phyloP scores from a whole-genome alignment of 2,113 vertebrate species.

The Hemiprocne comata region DNA sequence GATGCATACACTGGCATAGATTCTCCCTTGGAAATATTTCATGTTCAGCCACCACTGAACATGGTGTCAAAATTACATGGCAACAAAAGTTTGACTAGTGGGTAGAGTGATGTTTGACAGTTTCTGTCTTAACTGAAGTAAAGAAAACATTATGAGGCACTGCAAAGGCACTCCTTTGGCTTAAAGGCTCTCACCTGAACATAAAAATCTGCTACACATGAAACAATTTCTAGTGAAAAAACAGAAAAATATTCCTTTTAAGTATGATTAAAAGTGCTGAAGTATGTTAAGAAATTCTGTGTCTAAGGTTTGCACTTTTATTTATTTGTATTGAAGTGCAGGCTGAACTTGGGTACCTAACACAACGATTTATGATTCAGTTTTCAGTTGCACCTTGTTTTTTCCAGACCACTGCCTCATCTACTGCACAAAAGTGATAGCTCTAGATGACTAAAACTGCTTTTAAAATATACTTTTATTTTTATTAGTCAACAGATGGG shows the following conservation, averaged over 20 bases:
- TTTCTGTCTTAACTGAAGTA: background rate
- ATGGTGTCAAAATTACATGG: background rate
- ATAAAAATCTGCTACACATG: background rate
- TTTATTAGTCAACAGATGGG: background rate
- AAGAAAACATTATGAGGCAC: background rate
- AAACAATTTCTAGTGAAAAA: background rate
- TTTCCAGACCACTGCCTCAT: background rate
- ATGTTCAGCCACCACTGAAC: background rate
- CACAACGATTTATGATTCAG: background rate
- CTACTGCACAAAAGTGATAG: background rate
- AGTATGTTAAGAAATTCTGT: background rate
- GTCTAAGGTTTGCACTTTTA: background rate
- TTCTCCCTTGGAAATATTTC: background rate
- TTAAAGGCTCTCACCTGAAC: background rate
- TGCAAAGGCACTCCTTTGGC: background rate
- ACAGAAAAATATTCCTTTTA: background rate
- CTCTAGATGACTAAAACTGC: background rate
- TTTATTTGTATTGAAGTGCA: background rate
- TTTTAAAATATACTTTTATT: background rate
- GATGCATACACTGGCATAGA: background rate
- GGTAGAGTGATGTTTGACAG: background rate
- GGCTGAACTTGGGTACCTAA: background rate
- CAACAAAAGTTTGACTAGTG: background rate
- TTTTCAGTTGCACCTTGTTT: background rate
- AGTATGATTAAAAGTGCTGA: background rate